Conservation (phyloP, 1,140 invertebrate genomes). For the Leptopilina clavipes region DNA sequence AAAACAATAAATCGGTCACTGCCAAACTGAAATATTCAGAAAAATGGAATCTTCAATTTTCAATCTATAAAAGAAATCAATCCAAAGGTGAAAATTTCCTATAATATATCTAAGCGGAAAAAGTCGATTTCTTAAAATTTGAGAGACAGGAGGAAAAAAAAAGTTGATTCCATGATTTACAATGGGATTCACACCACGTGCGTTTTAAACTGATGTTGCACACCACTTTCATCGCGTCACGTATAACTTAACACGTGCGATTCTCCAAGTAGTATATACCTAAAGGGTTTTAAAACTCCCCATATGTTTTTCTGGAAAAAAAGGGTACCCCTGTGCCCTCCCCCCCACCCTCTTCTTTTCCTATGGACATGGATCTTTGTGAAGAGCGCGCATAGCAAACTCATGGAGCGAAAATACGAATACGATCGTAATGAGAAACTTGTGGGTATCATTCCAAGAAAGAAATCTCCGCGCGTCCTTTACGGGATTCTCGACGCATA, state of each 20-base stretch:
- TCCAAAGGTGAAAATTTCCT: too few species aligned
- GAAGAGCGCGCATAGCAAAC: neutral
- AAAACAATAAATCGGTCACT: too few species aligned
- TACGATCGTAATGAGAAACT: slow-evolving; percentile 60
- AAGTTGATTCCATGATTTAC: slow-evolving; percentile 25
- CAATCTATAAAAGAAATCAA: too few species aligned
- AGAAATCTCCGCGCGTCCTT: slow-evolving; percentile 65
- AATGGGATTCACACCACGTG: slow-evolving; percentile 28
- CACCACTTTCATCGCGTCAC: slow-evolving; percentile 22
- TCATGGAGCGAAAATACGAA: slow-evolving; percentile 43
- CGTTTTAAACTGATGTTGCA: slow-evolving; percentile 30
- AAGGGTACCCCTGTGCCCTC: neutral
- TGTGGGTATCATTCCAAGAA: slow-evolving; percentile 61
- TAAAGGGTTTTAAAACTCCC: slow-evolving; percentile 25
- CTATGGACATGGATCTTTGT: neutral
- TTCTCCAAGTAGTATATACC: slow-evolving; percentile 24
- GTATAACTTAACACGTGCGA: slow-evolving; percentile 33
- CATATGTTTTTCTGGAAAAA: slow-evolving; percentile 22
- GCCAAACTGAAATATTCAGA: too few species aligned
- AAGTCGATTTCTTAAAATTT: neutral
- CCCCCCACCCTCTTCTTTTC: neutral
- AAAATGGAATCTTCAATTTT: too few species aligned
- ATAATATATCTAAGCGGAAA: neutral
- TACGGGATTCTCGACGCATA: slow-evolving; percentile 63
- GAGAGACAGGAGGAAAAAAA: neutral